Base-by-base conservation (phyloP, 2,113 vertebrate species). In the Gopherus flavomarginatus region DNA sequence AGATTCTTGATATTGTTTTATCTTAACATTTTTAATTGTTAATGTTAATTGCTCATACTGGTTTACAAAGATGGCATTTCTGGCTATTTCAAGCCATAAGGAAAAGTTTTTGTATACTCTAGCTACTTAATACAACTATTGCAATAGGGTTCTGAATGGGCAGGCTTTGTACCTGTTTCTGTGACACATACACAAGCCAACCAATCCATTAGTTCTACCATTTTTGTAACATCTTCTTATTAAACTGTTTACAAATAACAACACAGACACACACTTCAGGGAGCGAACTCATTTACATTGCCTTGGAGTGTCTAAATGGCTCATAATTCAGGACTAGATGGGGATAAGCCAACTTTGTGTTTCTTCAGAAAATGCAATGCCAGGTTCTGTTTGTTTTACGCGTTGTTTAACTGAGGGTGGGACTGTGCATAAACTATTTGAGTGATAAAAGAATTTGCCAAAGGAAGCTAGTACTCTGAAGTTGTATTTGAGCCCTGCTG, bases 1-100 rank as follows among this genome's bases (percentile, higher is more conserved):
- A 75, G 75, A 79, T 95, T 85, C 42, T 50, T 85, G 59, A 79
- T 96, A 89, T 44, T 92, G 92, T 95, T 95, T 94, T 94, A 83
- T 87, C 65, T 92, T 90, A 94, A 52, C 92, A 86, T 82, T 83
- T 83, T 29, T 92, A 91, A 87, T 93, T 93, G 84, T 88, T 87
- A 93, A 82, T 85, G 54, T 87, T 97, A 96, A 88, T 75, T 94
- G 19, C 86, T 92, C 85, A 65, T 90, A 85, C 10, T 69, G n/a
- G n/a, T 54, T 54, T 29, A 78, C 75, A 69, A 69, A 42, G n/a
- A 38, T 42, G 94, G 8, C 27, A 78, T 84, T 92, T 83, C 78
- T 93, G 95, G 88, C 62, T 47, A 69, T 77, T 91, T 94, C 94
- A 92, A 52, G 38, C n/a, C 92, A 81, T 11, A 85, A 88, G 57